Conservation (phyloP, 1,140 invertebrate genomes). For the Anoplolepis gracilipes region DNA sequence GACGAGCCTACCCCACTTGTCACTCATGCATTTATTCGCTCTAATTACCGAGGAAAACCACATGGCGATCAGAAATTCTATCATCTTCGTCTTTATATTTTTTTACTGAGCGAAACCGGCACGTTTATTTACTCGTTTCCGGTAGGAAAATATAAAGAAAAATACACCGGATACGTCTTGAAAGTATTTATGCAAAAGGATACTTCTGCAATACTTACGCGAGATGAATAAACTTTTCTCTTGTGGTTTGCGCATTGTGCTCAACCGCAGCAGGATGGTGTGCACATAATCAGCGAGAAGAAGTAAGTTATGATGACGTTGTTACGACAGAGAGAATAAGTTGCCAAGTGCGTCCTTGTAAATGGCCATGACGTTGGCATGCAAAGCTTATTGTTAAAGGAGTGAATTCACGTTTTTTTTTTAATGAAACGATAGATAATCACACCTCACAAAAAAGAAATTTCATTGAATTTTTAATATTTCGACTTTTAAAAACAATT, state of each 20-base stretch:
- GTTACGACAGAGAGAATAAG: slow-evolving; percentile 25
- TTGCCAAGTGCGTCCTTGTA: slow-evolving; percentile 30
- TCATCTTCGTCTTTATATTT: background rate
- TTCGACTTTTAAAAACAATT: background rate
- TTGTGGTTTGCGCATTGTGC: background rate
- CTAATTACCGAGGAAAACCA: slow-evolving; percentile 62
- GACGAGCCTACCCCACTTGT: slow-evolving; percentile 29
- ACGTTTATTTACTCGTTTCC: slow-evolving; percentile 26
- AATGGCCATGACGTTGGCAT: slow-evolving; percentile 6
- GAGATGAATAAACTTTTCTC: slow-evolving; percentile 51
- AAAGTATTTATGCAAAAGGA: background rate
- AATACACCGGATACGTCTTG: background rate
- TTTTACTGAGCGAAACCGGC: background rate
- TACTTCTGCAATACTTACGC: slow-evolving; percentile 12
- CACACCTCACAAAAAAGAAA: background rate
- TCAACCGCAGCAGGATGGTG: too few species aligned
- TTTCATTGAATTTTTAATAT: background rate
- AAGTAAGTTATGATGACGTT: slow-evolving; percentile 47
- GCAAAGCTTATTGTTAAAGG: slow-evolving; percentile 8
- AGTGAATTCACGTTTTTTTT: slow-evolving; percentile 11
- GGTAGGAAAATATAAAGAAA: background rate
- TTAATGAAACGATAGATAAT: background rate
- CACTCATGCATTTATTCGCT: slow-evolving; percentile 75
- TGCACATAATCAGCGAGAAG: slow-evolving; percentile 2
- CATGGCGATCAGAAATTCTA: slow-evolving; percentile 59